Conservation (phyloP, 2,888 invertebrate genomes). For the Prosopocoilus inquinatus region DNA sequence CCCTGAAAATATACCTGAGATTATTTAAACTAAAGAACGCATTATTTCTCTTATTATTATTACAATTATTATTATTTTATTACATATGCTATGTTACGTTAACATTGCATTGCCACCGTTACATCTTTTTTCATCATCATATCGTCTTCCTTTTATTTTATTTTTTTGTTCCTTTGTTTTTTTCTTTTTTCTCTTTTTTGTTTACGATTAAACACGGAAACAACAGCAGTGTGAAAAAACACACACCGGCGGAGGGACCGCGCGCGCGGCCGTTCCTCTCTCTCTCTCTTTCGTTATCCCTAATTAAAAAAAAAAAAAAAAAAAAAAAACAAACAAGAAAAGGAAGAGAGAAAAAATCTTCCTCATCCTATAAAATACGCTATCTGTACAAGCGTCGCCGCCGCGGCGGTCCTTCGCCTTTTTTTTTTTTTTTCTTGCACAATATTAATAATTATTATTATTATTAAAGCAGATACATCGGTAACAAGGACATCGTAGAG, state of each 20-base stretch:
- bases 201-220: conserved; percentile 28
- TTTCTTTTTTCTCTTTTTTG: conserved; percentile 16
- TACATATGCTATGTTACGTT: conserved; percentile 25
- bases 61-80: too few relatives aligned
- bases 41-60: too few relatives aligned
- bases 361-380: conserved; percentile 3
- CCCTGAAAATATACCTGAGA: conserved; percentile 38
- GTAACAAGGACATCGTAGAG: conserved; percentile 21
- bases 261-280: conserved; percentile 10
- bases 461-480: conserved; percentile 19
- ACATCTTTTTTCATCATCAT: conserved; percentile 18
- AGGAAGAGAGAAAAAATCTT: too few relatives aligned
- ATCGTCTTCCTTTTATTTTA: too few relatives aligned
- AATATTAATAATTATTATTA: conserved; percentile 14
- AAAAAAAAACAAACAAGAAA: too few relatives aligned
- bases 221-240: conserved; percentile 24
- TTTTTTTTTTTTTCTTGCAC: conserved; percentile 15
- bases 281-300: too few relatives aligned
- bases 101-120: conserved; percentile 46
- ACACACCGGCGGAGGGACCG: conserved; percentile 12
- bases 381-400: conserved; percentile 13
- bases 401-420: conserved; percentile 3
- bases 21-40: conserved; percentile 22
- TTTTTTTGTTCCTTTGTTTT: too few relatives aligned
- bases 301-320: too few relatives aligned